Evolutionary conservation across 2,797 vertebrate genomes (phyloP), one percentile per base, ranked within the genome.

Genomic region (Chelidonichthys spinosus): DNA sequence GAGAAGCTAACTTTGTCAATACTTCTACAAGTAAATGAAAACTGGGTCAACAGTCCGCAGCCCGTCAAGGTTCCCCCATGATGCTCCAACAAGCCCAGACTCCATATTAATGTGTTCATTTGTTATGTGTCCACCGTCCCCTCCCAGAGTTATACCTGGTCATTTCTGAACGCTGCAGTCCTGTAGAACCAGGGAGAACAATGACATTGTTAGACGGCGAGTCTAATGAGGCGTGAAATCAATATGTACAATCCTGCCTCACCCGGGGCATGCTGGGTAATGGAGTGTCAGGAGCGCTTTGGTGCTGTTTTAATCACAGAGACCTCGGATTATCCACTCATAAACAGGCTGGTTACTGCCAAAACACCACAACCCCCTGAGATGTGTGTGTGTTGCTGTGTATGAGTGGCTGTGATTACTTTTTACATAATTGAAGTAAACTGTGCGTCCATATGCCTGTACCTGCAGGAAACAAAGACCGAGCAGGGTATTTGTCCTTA

Each of bases 181-280:
- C 81, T 84, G 84, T 86, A 89, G 79, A 86, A 92, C 78, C 79
- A 84, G 88, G 86, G 85, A 87, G 79, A 92, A 93, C 87, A 86
- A 90, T 89, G 86, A 85, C 89, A 91, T 93, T 91, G 92, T 94
- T 93, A 90, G 92, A 94, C 90, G 88, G 86, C 70, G 90, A 84
- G 91, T 89, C 81, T 95, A 95, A 95, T 95, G 94, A 94, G 90
- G 90, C 86, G 75, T 92, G 92, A 95, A 95, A 95, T 95, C 94
- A 95, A 92, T 94, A 94, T 92, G 91, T 94, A 92, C 88, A 89
- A 90, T 93, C 87, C 84, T 76, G 76, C 89, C 85, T 92, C 86
- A 91, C 90, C 90, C 72, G 62, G 85, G 89, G 92, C 91, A 93
- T 90, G 88, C 87, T 93, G 92, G 94, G 93, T 95, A 95, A 95